Percentiles rank a stretch among this genome's conserved stretches.
These are phyloP conservation scores for Pterobdella sp. DNA, from an alignment of 2,888 invertebrate species.

Conservation along the genomic window DNA sequence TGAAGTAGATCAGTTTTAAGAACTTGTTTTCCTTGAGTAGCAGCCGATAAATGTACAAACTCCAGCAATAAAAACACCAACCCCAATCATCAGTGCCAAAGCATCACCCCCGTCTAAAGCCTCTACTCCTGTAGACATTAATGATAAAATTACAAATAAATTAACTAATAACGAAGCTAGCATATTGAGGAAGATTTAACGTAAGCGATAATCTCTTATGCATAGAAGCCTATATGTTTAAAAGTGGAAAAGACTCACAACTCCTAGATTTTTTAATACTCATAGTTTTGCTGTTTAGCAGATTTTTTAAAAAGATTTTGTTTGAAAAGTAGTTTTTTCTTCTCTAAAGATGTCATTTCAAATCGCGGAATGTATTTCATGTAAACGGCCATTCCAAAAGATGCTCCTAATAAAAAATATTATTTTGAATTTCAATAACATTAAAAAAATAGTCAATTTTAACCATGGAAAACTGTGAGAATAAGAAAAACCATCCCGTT, in stretches of 20 bases:
- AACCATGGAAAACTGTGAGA: neutral
- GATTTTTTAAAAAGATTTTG: neutral
- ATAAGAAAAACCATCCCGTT: neutral
- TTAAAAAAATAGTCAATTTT: neutral
- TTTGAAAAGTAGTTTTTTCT: constrained; percentile 2
- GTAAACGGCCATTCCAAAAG: neutral
- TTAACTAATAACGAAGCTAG: neutral
- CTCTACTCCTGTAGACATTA: neutral
- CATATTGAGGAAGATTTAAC: neutral
- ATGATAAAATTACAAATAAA: neutral
- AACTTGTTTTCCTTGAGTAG: neutral
- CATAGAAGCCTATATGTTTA: neutral
- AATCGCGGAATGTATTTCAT: neutral
- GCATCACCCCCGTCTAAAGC: constrained; percentile 11
- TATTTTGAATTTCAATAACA: neutral
- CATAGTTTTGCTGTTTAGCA: neutral
- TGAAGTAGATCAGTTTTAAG: neutral
- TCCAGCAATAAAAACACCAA: constrained; percentile 2
- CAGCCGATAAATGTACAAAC: constrained; percentile 11
- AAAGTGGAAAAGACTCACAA: neutral
- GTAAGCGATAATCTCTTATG: neutral
- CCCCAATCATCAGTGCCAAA: neutral
- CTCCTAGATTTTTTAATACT: neutral
- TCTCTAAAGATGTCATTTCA: neutral
- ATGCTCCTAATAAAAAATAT: neutral